Percentiles rank a stretch among this genome's conserved stretches.
Conservation (phyloP, 2,888 invertebrate species). For the Amiota mariae region DNA sequence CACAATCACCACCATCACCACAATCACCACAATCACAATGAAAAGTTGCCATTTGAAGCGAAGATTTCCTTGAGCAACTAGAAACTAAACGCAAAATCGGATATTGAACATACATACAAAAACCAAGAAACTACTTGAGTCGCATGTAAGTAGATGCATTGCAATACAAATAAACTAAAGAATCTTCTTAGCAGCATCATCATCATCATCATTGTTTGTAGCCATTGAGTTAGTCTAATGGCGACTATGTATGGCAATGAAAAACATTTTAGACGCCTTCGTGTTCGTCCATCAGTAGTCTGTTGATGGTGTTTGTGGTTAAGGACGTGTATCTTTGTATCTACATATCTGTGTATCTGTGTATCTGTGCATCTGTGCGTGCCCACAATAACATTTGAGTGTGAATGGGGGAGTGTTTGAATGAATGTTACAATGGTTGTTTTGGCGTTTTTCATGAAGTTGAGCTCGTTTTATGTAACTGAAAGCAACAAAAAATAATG, state of each 20-base stretch:
- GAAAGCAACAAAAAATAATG: conserved; percentile 2
- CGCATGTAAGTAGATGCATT: not conserved
- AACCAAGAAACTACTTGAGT: not conserved
- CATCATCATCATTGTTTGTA: not conserved
- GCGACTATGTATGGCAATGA: not conserved
- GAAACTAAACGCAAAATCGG: not conserved
- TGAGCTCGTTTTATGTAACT: conserved; percentile 8
- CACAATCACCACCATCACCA: conserved; percentile 44
- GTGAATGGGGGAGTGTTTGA: no score
- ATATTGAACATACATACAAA: conserved; percentile 20
- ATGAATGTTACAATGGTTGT: not conserved
- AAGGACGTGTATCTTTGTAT: not conserved
- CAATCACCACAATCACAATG: no score
- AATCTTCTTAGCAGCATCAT: not conserved
- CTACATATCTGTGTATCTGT: conserved; percentile 1
- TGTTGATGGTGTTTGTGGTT: conserved; percentile 6
- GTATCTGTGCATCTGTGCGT: conserved; percentile 1
- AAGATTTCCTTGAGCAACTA: conserved; percentile 31
- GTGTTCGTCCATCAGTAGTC: not conserved
- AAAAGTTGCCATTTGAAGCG: conserved; percentile 57
- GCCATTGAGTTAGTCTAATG: not conserved
- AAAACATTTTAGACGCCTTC: conserved; percentile 9
- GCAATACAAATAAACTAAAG: not conserved
- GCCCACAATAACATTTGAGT: not conserved
- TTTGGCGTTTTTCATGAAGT: conserved; percentile 7